A percentile compares a stretch with the other conserved stretches of the same genome.
Conservation (phyloP, 2,113 vertebrate genomes). For the Catharus fuscescens region DNA sequence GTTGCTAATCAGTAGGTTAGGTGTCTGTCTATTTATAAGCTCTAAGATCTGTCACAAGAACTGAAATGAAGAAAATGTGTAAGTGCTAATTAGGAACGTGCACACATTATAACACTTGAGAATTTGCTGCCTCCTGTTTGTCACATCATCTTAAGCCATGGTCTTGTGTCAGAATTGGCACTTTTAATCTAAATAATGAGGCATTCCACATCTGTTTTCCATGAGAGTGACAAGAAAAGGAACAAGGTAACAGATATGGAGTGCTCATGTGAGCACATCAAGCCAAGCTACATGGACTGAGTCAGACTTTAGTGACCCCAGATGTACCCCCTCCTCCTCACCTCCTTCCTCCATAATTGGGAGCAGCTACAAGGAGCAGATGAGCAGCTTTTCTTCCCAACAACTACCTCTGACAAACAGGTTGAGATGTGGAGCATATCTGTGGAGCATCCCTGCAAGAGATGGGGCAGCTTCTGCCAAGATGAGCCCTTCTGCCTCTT, state of each 20-base stretch:
- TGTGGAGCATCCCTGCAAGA: accelerated
- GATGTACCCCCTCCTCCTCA: not conserved
- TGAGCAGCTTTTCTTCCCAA: not conserved
- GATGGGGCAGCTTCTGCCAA: not conserved
- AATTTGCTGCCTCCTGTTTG: not conserved
- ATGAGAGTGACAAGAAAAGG: not conserved
- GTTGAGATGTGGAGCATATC: not conserved
- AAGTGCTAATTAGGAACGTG: not conserved
- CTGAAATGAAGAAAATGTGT: not conserved
- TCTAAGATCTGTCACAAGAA: constrained; percentile 1
- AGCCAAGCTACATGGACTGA: not conserved
- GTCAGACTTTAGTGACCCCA: not conserved
- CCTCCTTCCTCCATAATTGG: accelerated
- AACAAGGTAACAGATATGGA: not conserved
- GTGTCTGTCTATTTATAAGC: not conserved
- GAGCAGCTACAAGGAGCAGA: not conserved
- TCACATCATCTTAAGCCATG: not conserved
- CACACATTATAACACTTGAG: not conserved
- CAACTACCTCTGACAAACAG: accelerated
- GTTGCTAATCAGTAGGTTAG: not conserved
- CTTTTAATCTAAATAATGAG: not conserved
- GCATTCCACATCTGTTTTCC: constrained; percentile 7
- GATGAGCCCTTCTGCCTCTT: not conserved
- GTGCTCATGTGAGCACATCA: not conserved
- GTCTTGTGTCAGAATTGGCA: not conserved